Base-by-base conservation (phyloP, 2,888 invertebrate species). In the Euplexia lucipara region DNA sequence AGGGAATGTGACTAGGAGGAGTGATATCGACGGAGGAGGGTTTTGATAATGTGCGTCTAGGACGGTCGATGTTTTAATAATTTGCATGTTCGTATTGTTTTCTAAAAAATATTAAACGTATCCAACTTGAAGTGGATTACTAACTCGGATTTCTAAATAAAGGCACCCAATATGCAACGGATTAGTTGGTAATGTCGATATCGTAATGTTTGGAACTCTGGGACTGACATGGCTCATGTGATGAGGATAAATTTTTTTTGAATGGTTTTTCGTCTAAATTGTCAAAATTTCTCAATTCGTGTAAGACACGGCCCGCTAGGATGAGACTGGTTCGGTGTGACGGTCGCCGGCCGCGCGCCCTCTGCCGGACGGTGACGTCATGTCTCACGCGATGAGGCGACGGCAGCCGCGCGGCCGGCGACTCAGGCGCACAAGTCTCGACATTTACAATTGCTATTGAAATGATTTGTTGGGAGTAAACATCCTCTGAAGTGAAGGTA, bases 211-310 rank as follows among this genome's bases (percentile, higher is more conserved):
- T 80, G 92, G 85, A 91, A 90, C 85, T 83, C 90, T 90, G 86
- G 90, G 93, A 94, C 92, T 94, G 94, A 93, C 83, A 87, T 85
- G 91, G 91, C 94, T 94, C 94, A 94, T 95, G 86, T 89, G 91
- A 94, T 94, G 94, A 93, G 93, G 92, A 91, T 92, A 93, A 93
- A 81, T 83, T 77, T 71, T 81, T 88, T 89, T 87, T 87, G 73
- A 76, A 76, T 68, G 69, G 82, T 83, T 70, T 79, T 81, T 90
- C 62, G 54, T 62, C 73, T 47, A 71, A 67, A 66, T 81, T 85
- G 26, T 72, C 70, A 56, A 73, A 90, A 90, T 88, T 86, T 89
- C 85, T 86, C 83, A 87, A 89, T 88, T 90, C 93, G 94, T 94
- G 94, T 94, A 88, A 89, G 88, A 94, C 94, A 94, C 94, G 93